Evolutionary conservation across 2,797 vertebrate species (phyloP).

Genomic region (Phrynocephalus vlangalii): DNA sequence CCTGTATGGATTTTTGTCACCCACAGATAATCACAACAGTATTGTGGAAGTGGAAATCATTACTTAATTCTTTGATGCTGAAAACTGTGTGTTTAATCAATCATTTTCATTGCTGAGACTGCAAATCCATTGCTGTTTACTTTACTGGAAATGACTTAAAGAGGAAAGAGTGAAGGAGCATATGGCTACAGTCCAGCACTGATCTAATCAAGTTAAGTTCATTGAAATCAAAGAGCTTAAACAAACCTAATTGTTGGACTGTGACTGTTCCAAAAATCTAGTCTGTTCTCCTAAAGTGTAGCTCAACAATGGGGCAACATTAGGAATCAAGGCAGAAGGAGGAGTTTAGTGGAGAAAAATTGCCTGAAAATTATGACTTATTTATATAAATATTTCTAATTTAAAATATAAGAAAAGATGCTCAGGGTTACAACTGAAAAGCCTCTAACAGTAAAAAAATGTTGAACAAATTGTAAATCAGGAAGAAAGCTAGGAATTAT

Average conservation of each 20-base stretch:
- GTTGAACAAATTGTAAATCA: conserved; percentile 9
- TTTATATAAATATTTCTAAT: conserved; percentile 7
- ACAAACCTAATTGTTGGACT: conserved; percentile 1
- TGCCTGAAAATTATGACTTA: conserved; percentile 12
- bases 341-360: conserved; percentile 1
- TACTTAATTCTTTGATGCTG: conserved; percentile 5
- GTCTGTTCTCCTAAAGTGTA: conserved; percentile 23
- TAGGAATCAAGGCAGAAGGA: background rate
- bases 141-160: background rate
- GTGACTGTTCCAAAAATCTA: background rate
- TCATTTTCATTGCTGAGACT: conserved; percentile 9
- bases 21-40: background rate
- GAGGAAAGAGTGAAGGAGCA: background rate
- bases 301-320: conserved; percentile 2
- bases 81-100: conserved; percentile 11
- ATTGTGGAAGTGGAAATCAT: background rate
- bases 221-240: background rate
- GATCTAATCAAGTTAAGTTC: conserved; percentile 3
- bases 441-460: conserved; percentile 9
- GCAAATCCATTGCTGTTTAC: conserved; percentile 22
- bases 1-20: background rate
- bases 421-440: conserved; percentile 8
- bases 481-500: background rate
- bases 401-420: conserved; percentile 31
- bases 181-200: background rate